These are phyloP conservation scores for Neolamprologus fasciatus DNA, from an alignment of 2,113 vertebrate genomes.

Conservation along the genomic window DNA sequence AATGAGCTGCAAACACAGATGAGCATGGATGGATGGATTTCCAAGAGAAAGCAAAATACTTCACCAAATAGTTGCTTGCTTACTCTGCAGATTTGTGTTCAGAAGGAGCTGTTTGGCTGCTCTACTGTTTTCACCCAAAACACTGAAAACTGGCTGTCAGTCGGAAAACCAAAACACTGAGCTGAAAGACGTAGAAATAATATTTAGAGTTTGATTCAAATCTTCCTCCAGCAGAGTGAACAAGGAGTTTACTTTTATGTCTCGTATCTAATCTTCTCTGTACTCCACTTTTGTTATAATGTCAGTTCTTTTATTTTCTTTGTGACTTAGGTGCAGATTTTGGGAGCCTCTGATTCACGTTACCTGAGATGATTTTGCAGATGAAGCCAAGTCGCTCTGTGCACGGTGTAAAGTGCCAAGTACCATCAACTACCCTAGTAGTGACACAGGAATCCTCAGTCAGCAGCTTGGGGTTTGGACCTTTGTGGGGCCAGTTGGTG, in stretches of 20 bases:
- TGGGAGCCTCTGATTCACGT: background rate
- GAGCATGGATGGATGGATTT: rapidly evolving
- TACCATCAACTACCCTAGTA: conserved; percentile 71
- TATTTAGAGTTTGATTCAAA: background rate
- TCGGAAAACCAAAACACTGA: background rate
- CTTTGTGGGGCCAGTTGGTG: conserved; percentile 80
- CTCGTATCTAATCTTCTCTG: rapidly evolving
- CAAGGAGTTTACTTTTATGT: background rate
- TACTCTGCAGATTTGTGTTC: background rate
- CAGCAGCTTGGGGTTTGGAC: conserved; percentile 65
- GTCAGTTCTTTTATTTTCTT: background rate
- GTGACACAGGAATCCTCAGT: conserved; percentile 73
- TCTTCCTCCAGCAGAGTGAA: background rate
- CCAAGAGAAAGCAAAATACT: background rate
- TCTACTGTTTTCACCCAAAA: background rate
- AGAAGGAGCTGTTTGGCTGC: background rate
- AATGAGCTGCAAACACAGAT: background rate
- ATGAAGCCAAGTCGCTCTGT: conserved; percentile 78
- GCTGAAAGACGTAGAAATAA: background rate
- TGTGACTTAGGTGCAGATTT: background rate
- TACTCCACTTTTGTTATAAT: background rate
- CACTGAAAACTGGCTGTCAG: background rate
- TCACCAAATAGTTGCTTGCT: background rate
- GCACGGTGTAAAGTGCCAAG: conserved; percentile 79
- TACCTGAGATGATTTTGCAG: conserved; percentile 83